Base-by-base conservation (phyloP, 2,113 vertebrate genomes). In the Tetrao urogallus region DNA sequence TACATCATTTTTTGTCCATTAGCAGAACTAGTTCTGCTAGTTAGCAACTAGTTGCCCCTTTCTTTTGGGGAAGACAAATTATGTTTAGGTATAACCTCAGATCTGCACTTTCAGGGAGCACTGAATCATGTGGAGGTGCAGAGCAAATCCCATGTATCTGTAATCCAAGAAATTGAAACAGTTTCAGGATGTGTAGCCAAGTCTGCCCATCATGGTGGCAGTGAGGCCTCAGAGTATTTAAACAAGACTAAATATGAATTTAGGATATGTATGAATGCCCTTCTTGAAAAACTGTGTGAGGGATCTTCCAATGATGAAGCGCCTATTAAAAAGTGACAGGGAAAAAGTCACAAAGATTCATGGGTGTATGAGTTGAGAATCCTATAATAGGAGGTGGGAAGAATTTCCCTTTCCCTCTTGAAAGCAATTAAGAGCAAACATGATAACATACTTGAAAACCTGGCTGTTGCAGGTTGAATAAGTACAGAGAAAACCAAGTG, bases 91-190 rank as follows among this genome's bases (percentile, higher is more conserved):
- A 15, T 45, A 43, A 36, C 38, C 52, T 74, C 28, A 54, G 38
- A 71, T 58, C 4, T 12, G 45, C 36, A 4, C 6, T 69, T 67
- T 8, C 1, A 30, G 36, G 1, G 4, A 28, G 45, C 24, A 10
- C 6, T 0, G 0, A 18, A 5, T 20, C 64, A 65, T 58, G 6
- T 19, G 36, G 57, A 77, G 56, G 27, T 58, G n/a, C 27, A 32
- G 3, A 45, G n/a, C 27, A 32, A 28, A 30, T 16, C 14, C 38
- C 9, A 4, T 0, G 0, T 16, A 24, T 45, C 16, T 67, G 18
- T 50, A 27, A 54, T 47, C 1, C 34, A 36, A 28, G 63, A 61
- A 52, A 45, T 6, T 28, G 75, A 17, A 82, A 1, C 7, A 34
- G 14, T 28, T n/a, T 66, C 82, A 0, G 1, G 18, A 24, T 22